Conservation (phyloP, 1,140 invertebrate species). For the Elymnias hypermnestra region DNA sequence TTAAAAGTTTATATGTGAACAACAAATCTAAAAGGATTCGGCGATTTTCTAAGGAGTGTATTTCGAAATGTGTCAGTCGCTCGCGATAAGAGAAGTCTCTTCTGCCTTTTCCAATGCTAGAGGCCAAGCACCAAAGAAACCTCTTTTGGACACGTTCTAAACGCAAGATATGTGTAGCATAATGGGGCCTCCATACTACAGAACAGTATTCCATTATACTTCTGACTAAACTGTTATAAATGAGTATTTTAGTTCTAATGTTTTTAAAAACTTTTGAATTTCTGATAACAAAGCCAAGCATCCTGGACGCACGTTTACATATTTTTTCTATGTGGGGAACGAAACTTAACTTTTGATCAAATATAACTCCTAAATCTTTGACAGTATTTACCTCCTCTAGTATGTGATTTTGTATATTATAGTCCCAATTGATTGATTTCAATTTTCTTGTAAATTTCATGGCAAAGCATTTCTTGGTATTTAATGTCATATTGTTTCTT, state of each 20-base stretch:
- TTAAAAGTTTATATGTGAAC: no score
- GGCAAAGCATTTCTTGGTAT: conserved; percentile 17
- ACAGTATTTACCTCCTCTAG: background rate
- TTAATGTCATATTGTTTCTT: conserved; percentile 9
- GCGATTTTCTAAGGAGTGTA: no score
- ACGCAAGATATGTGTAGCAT: no score
- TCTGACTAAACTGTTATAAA: background rate
- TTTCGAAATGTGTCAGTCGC: no score
- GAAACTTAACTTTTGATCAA: conserved; percentile 21
- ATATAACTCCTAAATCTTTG: conserved; percentile 8
- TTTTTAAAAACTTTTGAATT: no score
- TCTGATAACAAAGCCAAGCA: no score
- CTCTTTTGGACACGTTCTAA: background rate
- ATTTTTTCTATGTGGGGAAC: conserved; percentile 8
- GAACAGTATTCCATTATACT: no score
- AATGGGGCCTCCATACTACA: no score
- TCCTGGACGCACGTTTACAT: no score
- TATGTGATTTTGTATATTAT: background rate
- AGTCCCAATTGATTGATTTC: background rate
- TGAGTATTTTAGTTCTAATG: background rate
- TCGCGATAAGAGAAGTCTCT: no score
- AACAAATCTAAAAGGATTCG: no score
- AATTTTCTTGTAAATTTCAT: conserved; percentile 13
- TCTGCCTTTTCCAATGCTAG: no score
- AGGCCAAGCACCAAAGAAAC: background rate